Conservation (phyloP, 1,140 invertebrate genomes). For the Ceratitis capitata region DNA sequence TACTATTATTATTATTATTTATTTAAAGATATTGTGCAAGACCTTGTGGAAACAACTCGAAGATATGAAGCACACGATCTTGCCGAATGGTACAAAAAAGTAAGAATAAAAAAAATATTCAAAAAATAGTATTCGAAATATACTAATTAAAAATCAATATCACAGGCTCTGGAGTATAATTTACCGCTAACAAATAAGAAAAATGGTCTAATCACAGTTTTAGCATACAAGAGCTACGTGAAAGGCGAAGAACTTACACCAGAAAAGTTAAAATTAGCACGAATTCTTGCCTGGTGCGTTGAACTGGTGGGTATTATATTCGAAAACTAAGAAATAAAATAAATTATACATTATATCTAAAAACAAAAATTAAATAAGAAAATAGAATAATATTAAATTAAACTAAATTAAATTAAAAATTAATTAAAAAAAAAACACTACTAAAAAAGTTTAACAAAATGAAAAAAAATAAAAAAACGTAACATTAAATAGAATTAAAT, state of each 20-base stretch:
- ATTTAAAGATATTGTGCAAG: conserved; percentile 79
- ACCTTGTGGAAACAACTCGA: conserved; percentile 78
- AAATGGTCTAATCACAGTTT: not conserved
- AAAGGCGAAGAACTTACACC: not conserved
- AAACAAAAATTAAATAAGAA: too few relatives aligned
- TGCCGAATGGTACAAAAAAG: conserved; percentile 82
- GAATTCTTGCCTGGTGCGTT: not conserved
- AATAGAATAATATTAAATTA: too few relatives aligned
- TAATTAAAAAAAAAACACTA: too few relatives aligned
- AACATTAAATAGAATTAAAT: too few relatives aligned
- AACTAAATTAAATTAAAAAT: too few relatives aligned
- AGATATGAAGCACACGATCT: conserved; percentile 79
- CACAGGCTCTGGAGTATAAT: conserved; percentile 6
- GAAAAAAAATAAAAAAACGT: too few relatives aligned
- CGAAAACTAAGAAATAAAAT: too few relatives aligned
- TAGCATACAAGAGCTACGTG: not conserved
- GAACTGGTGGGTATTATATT: conserved; percentile 53
- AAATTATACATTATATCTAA: too few relatives aligned
- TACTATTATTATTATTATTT: too few relatives aligned
- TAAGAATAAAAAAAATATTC: too few relatives aligned
- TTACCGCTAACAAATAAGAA: not conserved
- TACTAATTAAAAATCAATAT: not conserved
- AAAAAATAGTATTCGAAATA: too few relatives aligned
- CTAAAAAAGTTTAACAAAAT: too few relatives aligned
- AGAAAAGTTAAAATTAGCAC: not conserved